Conservation (phyloP, 92 coral and sea anemone genomes). For the Virgularia gustaviana region DNA sequence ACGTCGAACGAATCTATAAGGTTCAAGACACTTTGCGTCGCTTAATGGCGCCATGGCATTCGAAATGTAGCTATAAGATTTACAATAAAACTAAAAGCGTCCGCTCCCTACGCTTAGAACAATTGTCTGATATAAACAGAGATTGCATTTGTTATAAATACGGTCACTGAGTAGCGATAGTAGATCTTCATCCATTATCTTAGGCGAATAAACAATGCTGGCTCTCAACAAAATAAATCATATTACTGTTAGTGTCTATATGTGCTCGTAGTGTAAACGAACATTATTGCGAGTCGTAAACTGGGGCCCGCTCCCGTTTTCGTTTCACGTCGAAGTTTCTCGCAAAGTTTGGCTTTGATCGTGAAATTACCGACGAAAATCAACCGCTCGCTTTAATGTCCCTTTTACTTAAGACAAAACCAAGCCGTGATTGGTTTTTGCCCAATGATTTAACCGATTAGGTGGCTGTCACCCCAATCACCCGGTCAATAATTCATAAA, state of each 20-base stretch:
- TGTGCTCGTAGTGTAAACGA: too few species aligned
- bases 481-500: constrained; percentile 25
- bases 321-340: background rate
- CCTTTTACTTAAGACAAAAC: background rate
- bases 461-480: constrained; percentile 17
- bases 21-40: too few species aligned
- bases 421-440: constrained; percentile 28
- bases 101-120: too few species aligned
- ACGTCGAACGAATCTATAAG: too few species aligned
- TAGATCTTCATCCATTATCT: too few species aligned
- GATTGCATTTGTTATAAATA: background rate
- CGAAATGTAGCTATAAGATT: background rate
- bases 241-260: too few species aligned
- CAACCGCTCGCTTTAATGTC: background rate
- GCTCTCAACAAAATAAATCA: too few species aligned
- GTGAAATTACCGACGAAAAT: background rate
- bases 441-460: constrained; percentile 39
- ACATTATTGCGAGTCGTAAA: too few species aligned
- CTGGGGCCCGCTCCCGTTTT: background rate
- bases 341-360: background rate
- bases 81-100: background rate
- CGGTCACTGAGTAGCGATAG: too few species aligned
- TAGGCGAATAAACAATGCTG: too few species aligned
- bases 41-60: background rate
- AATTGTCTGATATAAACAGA: too few species aligned